Percentiles rank a stretch among this genome's conserved stretches.
phyloP scores from a whole-genome alignment of 2,113 vertebrate species.

The Aviceda subcristata region DNA sequence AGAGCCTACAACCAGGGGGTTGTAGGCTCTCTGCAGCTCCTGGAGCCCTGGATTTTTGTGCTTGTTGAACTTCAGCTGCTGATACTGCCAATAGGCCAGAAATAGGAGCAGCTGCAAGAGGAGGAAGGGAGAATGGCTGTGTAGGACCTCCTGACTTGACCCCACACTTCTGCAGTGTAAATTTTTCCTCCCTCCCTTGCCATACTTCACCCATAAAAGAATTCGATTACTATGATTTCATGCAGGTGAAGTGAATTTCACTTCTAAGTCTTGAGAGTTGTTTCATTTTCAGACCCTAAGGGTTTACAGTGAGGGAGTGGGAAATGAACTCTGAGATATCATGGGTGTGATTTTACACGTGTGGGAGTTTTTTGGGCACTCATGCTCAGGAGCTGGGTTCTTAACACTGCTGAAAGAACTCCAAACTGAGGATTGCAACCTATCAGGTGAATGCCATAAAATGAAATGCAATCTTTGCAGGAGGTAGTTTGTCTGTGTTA shows the following conservation, averaged over 20 bases:
- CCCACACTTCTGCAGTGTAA: neutral
- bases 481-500: neutral
- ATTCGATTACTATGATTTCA: neutral
- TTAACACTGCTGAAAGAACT: neutral
- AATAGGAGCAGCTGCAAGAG: neutral
- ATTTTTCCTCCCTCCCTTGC: neutral
- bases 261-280: neutral
- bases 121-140: neutral
- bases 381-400: neutral
- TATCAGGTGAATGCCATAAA: neutral
- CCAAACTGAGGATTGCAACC: neutral
- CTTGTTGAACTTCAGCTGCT: neutral
- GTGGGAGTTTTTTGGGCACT: neutral
- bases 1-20: no score
- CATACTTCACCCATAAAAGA: neutral
- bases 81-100: neutral
- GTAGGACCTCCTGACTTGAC: neutral
- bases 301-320: neutral
- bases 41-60: accelerated
- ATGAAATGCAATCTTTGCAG: neutral
- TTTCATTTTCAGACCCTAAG: constrained; percentile 16
- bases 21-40: neutral
- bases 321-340: neutral
- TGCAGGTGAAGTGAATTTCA: neutral
- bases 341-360: neutral